Base-by-base conservation (phyloP, 2,797 vertebrate genomes). In the Tinamus major region DNA sequence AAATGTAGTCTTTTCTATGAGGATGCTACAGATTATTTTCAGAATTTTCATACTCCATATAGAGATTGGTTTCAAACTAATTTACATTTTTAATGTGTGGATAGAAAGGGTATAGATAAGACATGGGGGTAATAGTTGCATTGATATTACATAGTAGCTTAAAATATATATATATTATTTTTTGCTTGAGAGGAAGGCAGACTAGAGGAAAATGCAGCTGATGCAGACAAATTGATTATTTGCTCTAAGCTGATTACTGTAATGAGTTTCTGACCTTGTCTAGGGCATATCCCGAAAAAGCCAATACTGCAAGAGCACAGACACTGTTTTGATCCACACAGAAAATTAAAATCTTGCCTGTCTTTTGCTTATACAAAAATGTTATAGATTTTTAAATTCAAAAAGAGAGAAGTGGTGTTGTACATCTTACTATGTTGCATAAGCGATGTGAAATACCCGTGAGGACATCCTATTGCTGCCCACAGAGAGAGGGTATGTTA, bases 181-280 rank as follows among this genome's bases (percentile, higher is more conserved):
- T 88, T 90, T 88, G 42, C 62, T 75, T 74, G 41, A 48, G 41
- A 86, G 53, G 13, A 81, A 63, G 29, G 23, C 79, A 35, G 8
- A 41, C 29, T 82, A 79, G 87, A 72, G 49, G 53, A 81, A 84
- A 95, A 90, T 87, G 68, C 70, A 90, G 42, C 79, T 93, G 85
- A 85, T 94, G 75, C 79, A 74, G 81, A 76, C 64, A 93, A 87
- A 92, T 91, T 81, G 89, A 91, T 97, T 90, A 85, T 93, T 87
- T 90, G 55, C 85, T 94, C 87, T 59, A 83, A 89, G 78, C 85
- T 93, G 92, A 90, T 92, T 94, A 62, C 77, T 81, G 33, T 91
- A 95, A 95, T 97, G 95, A 96, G 94, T 71, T 85, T 85, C 88
- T 98, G 98, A 98, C 97, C 93, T 97, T 97, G 93, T 93, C 83